These are phyloP conservation scores for Petrosia ficiformis DNA, from an alignment of 37 sponge, comb jelly and placozoan genomes.

Conservation along the genomic window DNA sequence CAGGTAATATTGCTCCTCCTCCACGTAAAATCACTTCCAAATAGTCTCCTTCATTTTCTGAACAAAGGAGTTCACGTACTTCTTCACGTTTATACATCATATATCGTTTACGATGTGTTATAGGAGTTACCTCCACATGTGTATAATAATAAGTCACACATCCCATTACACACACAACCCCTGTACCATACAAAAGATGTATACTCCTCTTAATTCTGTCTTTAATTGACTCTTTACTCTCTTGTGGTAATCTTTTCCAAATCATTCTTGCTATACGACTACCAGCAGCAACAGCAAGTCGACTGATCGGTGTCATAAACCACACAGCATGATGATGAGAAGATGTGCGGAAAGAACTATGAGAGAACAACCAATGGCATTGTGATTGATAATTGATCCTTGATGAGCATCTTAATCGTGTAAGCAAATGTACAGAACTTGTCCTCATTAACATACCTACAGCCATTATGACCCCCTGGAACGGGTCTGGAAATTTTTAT, in stretches of 20 bases:
- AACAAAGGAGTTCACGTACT: conserved; percentile 5
- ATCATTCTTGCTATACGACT: conserved; percentile 14
- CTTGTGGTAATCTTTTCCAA: conserved; percentile 41
- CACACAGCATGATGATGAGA: not conserved
- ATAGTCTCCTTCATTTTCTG: conserved; percentile 12
- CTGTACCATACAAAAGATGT: conserved; percentile 12
- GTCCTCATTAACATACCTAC: too few species aligned
- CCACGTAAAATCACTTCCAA: not conserved
- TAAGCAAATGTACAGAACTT: too few species aligned
- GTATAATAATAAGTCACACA: conserved; percentile 21
- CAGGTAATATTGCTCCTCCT: conserved; percentile 1
- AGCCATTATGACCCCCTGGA: too few species aligned
- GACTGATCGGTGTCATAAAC: conserved; percentile 30
- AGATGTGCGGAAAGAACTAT: too few species aligned
- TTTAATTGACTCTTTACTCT: conserved; percentile 12
- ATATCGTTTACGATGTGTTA: conserved; percentile 48
- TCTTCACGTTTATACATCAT: conserved; percentile 38
- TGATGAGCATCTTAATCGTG: too few species aligned
- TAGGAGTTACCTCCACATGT: conserved; percentile 54
- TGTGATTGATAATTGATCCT: too few species aligned
- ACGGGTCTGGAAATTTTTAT: too few species aligned
- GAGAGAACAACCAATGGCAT: too few species aligned
- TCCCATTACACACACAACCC: not conserved
- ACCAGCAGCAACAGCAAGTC: conserved; percentile 23
- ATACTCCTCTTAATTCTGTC: not conserved